Evolutionary conservation across 92 coral and sea anemone genomes (phyloP), one percentile per base, ranked within the genome.

Genomic region (Blastomussa wellsi): DNA sequence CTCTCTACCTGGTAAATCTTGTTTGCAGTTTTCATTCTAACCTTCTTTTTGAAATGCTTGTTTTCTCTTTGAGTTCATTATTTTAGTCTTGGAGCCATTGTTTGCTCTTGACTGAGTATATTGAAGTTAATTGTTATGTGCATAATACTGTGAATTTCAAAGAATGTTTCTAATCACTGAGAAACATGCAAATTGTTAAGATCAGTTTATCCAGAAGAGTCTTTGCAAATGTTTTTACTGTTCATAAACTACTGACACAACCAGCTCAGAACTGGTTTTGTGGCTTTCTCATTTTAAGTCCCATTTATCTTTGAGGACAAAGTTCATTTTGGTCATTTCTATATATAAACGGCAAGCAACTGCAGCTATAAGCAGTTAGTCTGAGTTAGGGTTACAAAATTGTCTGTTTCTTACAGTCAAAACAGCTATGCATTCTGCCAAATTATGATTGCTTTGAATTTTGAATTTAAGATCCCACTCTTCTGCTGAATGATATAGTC

Each of bases 11-110:
- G 75, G 19, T n/a, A 3, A 59, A 78, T 78, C 70, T 33, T 37
- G 47, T 10, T 1, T 16, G 41, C 26, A 19, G 10, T 70, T 13
- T 35, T 33, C 9, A 4, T 19, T 5, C 13, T 17, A 6, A 47
- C 9, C 10, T 35, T 70, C 5, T 16, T 47, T 16, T 52, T 48
- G 15, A 35, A 29, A 48, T 48, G 57, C 14, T 0, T 8, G 37
- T 59, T 37, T 36, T 35, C 22, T 71, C 20, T 29, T 26, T 5
- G 52, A 59, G 72, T 37, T 38, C 31, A 33, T 17, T 77, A 29
- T 77, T 55, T 77, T 35, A 76, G 66, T 76, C 80, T 51, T 52
- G 79, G 39, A 31, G 33, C 29, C 66, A 32, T 31, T 51, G 26
- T 48, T 29, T 44, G 41, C 79, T 31, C 42, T 29, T 9, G 17